Conservation (phyloP, 2,113 vertebrate genomes). For the Cololabis saira region DNA sequence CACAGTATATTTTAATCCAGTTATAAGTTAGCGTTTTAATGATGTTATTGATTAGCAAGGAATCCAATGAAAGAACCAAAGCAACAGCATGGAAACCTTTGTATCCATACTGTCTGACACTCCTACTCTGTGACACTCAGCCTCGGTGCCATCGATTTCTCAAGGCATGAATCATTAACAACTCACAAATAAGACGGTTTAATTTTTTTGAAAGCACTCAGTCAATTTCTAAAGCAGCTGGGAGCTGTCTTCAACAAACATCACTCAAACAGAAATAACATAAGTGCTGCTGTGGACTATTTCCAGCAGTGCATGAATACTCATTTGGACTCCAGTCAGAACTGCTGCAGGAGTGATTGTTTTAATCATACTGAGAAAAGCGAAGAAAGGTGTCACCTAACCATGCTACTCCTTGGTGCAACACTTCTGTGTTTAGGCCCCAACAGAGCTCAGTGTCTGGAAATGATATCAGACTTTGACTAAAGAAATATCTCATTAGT, state of each 20-base stretch:
- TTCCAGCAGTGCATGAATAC: not conserved
- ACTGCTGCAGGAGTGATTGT: not conserved
- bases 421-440: too few species aligned
- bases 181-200: constrained; percentile 8
- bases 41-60: not conserved
- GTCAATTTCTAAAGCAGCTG: constrained; percentile 5
- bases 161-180: constrained; percentile 21
- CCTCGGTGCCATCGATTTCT: constrained; percentile 6
- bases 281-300: constrained; percentile 12
- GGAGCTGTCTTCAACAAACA: not conserved
- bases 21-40: too few species aligned
- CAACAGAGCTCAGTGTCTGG: not conserved
- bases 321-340: not conserved
- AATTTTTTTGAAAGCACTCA: constrained; percentile 14
- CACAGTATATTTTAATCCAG: too few species aligned
- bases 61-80: not conserved
- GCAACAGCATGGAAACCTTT: not conserved
- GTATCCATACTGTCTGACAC: not conserved
- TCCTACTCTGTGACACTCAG: not conserved
- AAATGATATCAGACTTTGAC: not conserved
- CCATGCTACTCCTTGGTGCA: too few species aligned
- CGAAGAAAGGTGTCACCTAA: not conserved
- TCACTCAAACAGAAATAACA: constrained; percentile 15
- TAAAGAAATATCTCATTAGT: too few species aligned
- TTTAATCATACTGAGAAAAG: not conserved